Percentiles rank a stretch among this genome's conserved stretches.
Evolutionary conservation across 2,888 invertebrate genomes (phyloP).

Genomic region (Herminia tarsipennalis): DNA sequence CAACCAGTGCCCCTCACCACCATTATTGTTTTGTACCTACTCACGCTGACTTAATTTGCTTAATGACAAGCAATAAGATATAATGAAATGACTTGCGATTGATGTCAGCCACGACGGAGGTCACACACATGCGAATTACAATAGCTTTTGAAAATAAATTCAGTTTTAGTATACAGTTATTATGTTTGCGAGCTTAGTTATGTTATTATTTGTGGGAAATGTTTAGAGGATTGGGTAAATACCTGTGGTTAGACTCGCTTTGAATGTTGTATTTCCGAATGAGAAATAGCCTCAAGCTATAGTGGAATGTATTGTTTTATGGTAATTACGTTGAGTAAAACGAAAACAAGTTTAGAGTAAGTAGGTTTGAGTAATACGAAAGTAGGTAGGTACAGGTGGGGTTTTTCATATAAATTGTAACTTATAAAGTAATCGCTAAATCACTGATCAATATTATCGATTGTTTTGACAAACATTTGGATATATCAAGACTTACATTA

Average conservation of each 20-base stretch:
- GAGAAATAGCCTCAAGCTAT: constrained; percentile 3
- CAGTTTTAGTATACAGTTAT: constrained; percentile 1
- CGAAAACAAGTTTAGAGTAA: no score
- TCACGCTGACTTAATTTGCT: constrained; percentile 37
- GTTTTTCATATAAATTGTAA: no score
- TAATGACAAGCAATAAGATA: constrained; percentile 36
- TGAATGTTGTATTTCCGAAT: constrained; percentile 12
- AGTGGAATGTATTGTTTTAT: constrained; percentile 32
- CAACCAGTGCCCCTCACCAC: constrained; percentile 42
- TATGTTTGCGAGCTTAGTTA: constrained; percentile 10
- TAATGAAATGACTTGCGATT: constrained; percentile 14
- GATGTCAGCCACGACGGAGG: constrained; percentile 8
- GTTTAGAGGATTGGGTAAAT: constrained; percentile 15
- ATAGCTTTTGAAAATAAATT: constrained; percentile 21
- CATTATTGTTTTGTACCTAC: constrained; percentile 35
- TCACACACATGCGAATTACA: background rate
- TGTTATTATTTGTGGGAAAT: constrained; percentile 12
- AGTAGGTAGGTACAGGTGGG: no score
- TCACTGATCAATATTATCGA: no score
- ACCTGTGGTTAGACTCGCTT: constrained; percentile 5
- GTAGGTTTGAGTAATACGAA: no score
- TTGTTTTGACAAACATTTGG: no score
- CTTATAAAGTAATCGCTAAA: no score
- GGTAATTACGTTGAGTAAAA: no score
- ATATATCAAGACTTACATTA: no score